These are phyloP conservation scores for Netelia inedita DNA, from an alignment of 2,888 invertebrate species.

Conservation along the genomic window DNA sequence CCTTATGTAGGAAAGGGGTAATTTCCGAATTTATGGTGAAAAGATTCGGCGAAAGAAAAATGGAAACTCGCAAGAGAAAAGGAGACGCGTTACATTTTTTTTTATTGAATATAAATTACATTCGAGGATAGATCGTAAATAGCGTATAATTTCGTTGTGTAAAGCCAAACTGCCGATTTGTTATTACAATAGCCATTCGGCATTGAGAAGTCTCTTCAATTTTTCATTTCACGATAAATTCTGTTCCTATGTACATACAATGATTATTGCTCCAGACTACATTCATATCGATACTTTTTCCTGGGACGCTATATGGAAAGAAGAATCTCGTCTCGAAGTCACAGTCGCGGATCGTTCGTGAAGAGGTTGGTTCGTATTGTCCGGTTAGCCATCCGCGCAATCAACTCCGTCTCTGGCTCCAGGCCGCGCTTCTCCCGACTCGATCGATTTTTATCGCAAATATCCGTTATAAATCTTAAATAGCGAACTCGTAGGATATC, in stretches of 20 bases:
- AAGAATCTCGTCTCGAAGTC: background rate
- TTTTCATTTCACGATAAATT: background rate
- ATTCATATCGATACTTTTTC: background rate
- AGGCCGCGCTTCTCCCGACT: background rate
- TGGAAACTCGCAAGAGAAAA: background rate
- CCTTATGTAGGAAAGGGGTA: too few species aligned
- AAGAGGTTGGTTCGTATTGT: background rate
- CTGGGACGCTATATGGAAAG: background rate
- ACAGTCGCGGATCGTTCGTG: background rate
- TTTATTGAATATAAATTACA: background rate
- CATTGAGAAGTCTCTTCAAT: background rate
- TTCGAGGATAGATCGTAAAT: background rate
- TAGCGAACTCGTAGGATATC: constrained; percentile 16
- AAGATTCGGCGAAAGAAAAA: background rate
- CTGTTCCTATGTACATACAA: background rate
- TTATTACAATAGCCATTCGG: background rate
- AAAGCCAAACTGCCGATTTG: background rate
- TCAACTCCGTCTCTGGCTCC: background rate
- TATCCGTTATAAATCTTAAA: constrained; percentile 11
- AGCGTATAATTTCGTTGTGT: too few species aligned
- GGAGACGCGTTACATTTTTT: background rate
- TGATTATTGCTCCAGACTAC: background rate
- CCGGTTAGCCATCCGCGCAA: background rate
- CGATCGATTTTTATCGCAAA: constrained; percentile 30
- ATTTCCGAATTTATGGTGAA: too few species aligned